Conservation (phyloP, 1,140 invertebrate species). For the Drosophila nannoptera region DNA sequence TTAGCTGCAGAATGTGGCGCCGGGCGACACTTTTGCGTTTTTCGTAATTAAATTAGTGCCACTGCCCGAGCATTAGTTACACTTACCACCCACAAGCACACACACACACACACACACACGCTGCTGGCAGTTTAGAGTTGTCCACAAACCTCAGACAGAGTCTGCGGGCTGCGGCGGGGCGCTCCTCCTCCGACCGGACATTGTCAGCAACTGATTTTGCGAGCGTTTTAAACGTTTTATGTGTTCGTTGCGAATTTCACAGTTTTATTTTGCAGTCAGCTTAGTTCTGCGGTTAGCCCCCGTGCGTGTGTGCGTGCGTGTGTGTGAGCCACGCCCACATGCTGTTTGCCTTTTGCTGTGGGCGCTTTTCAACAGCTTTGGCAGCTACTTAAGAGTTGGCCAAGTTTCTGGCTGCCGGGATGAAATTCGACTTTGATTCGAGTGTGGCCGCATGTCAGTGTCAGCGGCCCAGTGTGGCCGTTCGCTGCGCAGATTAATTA, state of each 20-base stretch:
- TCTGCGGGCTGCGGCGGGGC: not conserved
- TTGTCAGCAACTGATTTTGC: conserved; percentile 73
- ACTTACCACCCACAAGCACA: conserved; percentile 42
- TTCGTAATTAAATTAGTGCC: conserved; percentile 78
- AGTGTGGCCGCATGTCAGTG: conserved; percentile 23
- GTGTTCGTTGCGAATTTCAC: conserved; percentile 57
- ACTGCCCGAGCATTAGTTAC: conserved; percentile 74
- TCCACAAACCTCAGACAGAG: conserved; percentile 57
- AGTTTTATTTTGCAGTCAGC: conserved; percentile 51
- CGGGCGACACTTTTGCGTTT: conserved; percentile 75
- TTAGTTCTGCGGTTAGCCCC: conserved; percentile 56
- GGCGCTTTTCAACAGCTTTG: conserved; percentile 38
- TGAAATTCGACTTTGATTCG: conserved; percentile 3
- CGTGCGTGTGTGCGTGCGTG: conserved; percentile 3
- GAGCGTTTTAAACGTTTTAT: conserved; percentile 72
- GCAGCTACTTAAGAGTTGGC: conserved; percentile 42
- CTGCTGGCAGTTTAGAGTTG: conserved; percentile 69
- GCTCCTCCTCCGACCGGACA: conserved; percentile 17
- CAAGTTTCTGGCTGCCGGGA: conserved; percentile 12
- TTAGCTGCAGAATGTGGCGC: conserved; percentile 68
- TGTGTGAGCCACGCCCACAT: conserved; percentile 11
- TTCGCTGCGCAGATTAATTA: not conserved
- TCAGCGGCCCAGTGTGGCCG: conserved; percentile 17
- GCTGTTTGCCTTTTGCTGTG: conserved; percentile 27
- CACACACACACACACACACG: conserved; percentile 9